phyloP scores from a whole-genome alignment of 2,888 invertebrate genomes.

The Oxyteleia sp. region DNA sequence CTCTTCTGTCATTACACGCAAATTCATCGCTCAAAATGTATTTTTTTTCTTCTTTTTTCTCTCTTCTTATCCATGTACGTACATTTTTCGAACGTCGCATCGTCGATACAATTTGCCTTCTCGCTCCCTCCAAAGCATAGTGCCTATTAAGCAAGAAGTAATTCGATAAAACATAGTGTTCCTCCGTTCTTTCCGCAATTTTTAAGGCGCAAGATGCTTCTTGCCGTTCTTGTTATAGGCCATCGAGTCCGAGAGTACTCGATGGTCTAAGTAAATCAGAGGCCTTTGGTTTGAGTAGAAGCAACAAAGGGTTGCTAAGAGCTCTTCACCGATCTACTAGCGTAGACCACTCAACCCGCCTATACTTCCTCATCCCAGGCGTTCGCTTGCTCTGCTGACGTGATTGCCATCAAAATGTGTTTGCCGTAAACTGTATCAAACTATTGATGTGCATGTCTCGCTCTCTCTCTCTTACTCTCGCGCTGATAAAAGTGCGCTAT shows the following conservation, averaged over 20 bases:
- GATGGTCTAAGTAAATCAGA: slow-evolving; percentile 86
- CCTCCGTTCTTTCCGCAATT: slow-evolving; percentile 59
- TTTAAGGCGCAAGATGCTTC: slow-evolving; percentile 62
- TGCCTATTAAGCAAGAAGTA: slow-evolving; percentile 68
- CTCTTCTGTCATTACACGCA: slow-evolving; percentile 10
- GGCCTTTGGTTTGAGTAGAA: slow-evolving; percentile 83
- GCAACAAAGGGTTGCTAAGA: slow-evolving; percentile 87
- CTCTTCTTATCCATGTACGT: background rate
- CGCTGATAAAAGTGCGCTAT: slow-evolving; percentile 79
- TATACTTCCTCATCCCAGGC: slow-evolving; percentile 79
- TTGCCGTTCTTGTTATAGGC: slow-evolving; percentile 78
- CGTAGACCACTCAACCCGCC: slow-evolving; percentile 79
- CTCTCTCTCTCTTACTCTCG: too few relatives aligned
- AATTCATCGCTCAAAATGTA: slow-evolving; percentile 33
- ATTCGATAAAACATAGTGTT: slow-evolving; percentile 70
- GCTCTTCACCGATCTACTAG: slow-evolving; percentile 83
- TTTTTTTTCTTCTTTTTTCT: slow-evolving; percentile 1
- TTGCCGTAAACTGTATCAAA: slow-evolving; percentile 87
- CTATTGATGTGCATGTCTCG: slow-evolving; percentile 80
- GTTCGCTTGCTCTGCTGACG: slow-evolving; percentile 83
- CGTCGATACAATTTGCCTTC: slow-evolving; percentile 24
- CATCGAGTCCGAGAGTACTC: slow-evolving; percentile 83
- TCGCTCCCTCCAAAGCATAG: slow-evolving; percentile 43
- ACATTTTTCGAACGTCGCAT: slow-evolving; percentile 26
- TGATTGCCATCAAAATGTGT: slow-evolving; percentile 87